Base-by-base conservation (phyloP, 2,113 vertebrate species). In the Onychostoma macrolepis region DNA sequence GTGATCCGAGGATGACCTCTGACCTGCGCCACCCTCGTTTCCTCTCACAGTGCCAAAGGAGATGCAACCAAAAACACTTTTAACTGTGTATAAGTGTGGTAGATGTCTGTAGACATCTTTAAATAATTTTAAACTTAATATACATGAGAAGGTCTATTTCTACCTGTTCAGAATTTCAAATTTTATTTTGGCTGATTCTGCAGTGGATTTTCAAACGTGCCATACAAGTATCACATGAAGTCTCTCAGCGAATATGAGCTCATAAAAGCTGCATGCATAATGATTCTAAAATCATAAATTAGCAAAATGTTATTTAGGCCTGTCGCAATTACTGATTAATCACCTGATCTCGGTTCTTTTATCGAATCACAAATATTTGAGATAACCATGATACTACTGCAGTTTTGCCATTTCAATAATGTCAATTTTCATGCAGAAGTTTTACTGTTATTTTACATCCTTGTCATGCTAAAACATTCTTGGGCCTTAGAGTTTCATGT, bases 1-100 rank as follows among this genome's bases (percentile, higher is more conserved):
- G 65, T 90, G 90, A 90, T 91, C 88, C 86, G 77, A 17, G 61
- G 36, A 69, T 88, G 90, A 93, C 87, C 92, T 90, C 38, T 92
- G 90, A 91, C 83, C 90, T 43, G 83, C 88, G 75, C 43, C 10
- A 33, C 28, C 30, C 65, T 69, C 15, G 6, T 19, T 69, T 69
- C 65, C 30, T 69, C 30, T 41, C 36, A 24, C 36, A 24, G 9
- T 3, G 10, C 2, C 36, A 71, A 21, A 36, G 7, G 8, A 36
- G 33, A 71, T 24, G 65, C 65, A 69, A 41, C 21, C 69, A 24
- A 41, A 24, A 4, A 12, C 69, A 38, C 67, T 10, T 38, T 71
- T 41, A 72, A 41, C 36, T 41, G 36, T n/a, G 36, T 72, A 5
- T 41, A 21, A 41, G 36, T 10, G 19, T 12, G 9, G 3, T 11